Base-by-base conservation (phyloP, 2,797 vertebrate species). In the Pempheris klunzingeri region DNA sequence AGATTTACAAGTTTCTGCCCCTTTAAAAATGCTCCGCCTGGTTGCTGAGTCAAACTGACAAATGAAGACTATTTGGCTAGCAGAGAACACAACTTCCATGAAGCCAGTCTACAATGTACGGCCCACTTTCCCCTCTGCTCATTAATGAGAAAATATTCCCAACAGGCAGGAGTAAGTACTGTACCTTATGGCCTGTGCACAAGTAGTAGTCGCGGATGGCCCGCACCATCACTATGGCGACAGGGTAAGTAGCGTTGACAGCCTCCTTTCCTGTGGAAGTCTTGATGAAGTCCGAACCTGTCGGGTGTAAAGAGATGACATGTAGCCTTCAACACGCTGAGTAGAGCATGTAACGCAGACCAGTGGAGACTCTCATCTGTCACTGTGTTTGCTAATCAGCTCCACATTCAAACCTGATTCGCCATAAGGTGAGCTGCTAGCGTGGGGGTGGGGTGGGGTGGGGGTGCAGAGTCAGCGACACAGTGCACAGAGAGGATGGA, bases 281-380 rank as follows among this genome's bases (percentile, higher is more conserved):
- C 93, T 99, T 99, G 90, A 99, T 99, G 91, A 99, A 99, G 94
- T 99, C 97, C 7, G 98, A 98, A 83, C 98, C 98, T 99, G 92
- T 75, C 63, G 72, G 41, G 61, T 57, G 61, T 18, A 36, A 74
- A 66, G 38, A 79, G 22, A 53, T 38, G 50, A 66, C 41, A 75
- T 24, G 18, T 38, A n/a, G 28, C 43, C 26, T 32, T 82, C 47
- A 52, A 60, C 63, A 58, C 54, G 72, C 74, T 20, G 0, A 63
- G 7, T 1, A 32, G 10, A 52, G 20, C 41, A 24, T 26, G 7
- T 58, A 6, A 62, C 18, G 36, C 11, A 53, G 52, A 44, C 26
- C 13, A 22, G 17, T 36, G 28, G 54, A 47, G 62, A 32, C 22
- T 28, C 50, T 46, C n/a, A 80, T 71, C 39, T 26, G 52, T 47